Base-by-base conservation (phyloP, 2,797 vertebrate genomes). In the Loriculus beryllinus region DNA sequence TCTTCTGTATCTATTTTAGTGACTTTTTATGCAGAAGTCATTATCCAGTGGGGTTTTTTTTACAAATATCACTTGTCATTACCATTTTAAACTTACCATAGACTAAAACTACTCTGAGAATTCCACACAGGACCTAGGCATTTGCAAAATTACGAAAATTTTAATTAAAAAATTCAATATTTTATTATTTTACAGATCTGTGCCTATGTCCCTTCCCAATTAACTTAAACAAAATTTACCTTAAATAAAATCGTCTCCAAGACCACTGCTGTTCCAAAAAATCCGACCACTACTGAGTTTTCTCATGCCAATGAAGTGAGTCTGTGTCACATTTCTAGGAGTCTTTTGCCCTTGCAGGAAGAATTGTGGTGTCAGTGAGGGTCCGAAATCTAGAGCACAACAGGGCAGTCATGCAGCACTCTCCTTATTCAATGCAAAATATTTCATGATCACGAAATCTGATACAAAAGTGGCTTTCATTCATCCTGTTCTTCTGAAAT, bases 261-360 rank as follows among this genome's bases (percentile, higher is more conserved):
- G 31, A 94, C 35, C 39, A 59, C 14, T 67, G 26, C 23, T 39
- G 9, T 51, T 67, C 43, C 28, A 60, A 71, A 78, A 64, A 25
- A 43, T 68, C 21, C 0, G 0, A 60, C 37, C 37, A n/a, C 13
- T 76, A 15, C 16, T 60, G 37, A n/a, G 11, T 13, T 39, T 76
- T 62, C 54, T 80, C 60, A 23, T 31, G 43, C 11, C 42, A 52
- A 21, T 26, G 17, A 28, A 35, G 11, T 48, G 19, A 79, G 14
- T 49, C 26, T 49, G 5, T 47, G 23, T 16, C 52, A 63, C 39
- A 26, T 60, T 82, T 76, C 33, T 35, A 37, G 47, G 35, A 85
- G 12, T 43, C 54, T 82, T 76, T 20, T 48, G 37, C 7, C 26
- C 37, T 20, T 51, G 25, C 28, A 84, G 43, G 43, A 84, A 81